Evolutionary conservation across 2,888 invertebrate genomes (phyloP), one percentile per base, ranked within the genome.

Genomic region (Parochlus steinenii): DNA sequence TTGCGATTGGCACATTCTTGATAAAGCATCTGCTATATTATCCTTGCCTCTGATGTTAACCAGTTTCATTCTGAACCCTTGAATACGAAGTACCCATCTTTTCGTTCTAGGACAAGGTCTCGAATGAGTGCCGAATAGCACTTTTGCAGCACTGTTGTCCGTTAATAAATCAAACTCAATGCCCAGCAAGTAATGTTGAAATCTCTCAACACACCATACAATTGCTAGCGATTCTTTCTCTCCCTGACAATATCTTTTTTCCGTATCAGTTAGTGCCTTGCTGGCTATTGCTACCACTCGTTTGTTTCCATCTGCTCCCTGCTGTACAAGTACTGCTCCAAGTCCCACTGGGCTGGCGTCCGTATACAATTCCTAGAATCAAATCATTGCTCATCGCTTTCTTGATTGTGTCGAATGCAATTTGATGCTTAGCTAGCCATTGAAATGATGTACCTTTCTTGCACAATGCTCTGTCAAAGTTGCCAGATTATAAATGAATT

Each of bases 171-270:
- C 49, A 42, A 62, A 62, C 8, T 47, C 43, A 4, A 49, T 42
- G 4, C 58, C 60, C 38, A 44, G 51, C 2, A 60, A 33, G 40
- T 51, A 61, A 20, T 48, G 41, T 31, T 54, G 46, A 41, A 58
- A 41, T 6, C 37, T 30, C 23, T 41, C 40, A 22, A 34, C 28
- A 17, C 27, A 28, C 38, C 38, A 58, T 12, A 54, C 42, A 5
- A 52, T 41, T 8, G 47, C 45, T 8, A 54, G 41, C 3, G 51
- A 51, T 42, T 48, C 44, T 28, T 43, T 43, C 30, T 47, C 44
- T 17, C 44, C 42, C 31, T 46, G 45, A 18, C 39, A 48, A 40
- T 44, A 47, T 44, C 12, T 42, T 31, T 11, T 38, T 36, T 32
- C 42, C 34, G 49, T 51, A n/a, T n/a, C n/a, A n/a, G n/a, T n/a